Base-by-base conservation (phyloP, 2,113 vertebrate genomes). In the Phaetusa simplex region DNA sequence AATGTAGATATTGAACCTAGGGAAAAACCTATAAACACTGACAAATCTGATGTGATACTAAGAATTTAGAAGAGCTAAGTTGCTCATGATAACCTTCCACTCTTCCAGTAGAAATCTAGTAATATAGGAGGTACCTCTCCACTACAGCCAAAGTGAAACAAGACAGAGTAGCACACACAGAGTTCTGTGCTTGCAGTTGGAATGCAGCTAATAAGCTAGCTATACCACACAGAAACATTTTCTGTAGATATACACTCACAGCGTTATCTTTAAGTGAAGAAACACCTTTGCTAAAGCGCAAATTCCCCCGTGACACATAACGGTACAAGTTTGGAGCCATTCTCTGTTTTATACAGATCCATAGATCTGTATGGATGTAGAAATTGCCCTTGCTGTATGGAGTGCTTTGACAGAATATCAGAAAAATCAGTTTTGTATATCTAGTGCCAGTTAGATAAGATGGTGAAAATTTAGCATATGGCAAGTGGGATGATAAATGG, bases 401-500 rank as follows among this genome's bases (percentile, higher is more conserved):
- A 55, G 52, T 56, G 14, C 20, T 83, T 88, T 93, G 40, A 77
- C 12, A 79, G 49, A 13, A 83, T 83, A 59, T 43, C 42, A 86
- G 82, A 88, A 90, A 96, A 87, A 84, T 42, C 20, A 5, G 17
- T 61, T 79, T 74, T 81, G 20, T 74, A 36, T 12, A 82, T 26
- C 20, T 55, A 42, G 20, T 76, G 66, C 34, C 30, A 83, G 52
- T 49, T 52, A 72, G 23, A 58, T 42, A 95, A 56, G 47, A 82
- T 79, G 38, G 40, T 88, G 20, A 91, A 86, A 86, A 92, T 55
- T 81, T 78, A 88, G 21, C 43, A 90, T 91, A 78, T 69, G 77
- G n/a, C 42, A 87, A 69, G 81, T 84, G 38, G 52, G 87, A 86
- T 93, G 86, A 76, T 70, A 89, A 94, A 96, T 59, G 24, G 78